A percentile compares a stretch with the other conserved stretches of the same genome.
Evolutionary conservation across 2,888 invertebrate genomes (phyloP).

Genomic region (Cheilosia vernalis): DNA sequence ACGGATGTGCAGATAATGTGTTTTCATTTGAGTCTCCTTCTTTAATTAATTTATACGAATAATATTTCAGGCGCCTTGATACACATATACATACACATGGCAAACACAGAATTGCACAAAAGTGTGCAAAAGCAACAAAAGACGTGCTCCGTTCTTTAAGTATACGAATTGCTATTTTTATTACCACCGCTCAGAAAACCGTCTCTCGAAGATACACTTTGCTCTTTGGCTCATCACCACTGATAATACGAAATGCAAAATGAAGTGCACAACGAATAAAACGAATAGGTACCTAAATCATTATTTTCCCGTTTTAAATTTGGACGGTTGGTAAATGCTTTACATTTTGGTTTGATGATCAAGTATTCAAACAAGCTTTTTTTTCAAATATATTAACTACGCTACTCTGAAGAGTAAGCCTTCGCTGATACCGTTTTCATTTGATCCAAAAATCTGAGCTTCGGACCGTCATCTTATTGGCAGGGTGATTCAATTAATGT

Average conservation of each 20-base stretch:
- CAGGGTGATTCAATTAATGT: too few species aligned
- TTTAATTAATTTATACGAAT: slow-evolving; percentile 47
- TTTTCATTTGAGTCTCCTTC: slow-evolving; percentile 33
- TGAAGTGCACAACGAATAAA: slow-evolving; percentile 49
- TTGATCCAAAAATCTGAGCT: too few species aligned
- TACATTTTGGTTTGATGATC: neutral
- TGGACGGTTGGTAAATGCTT: slow-evolving; percentile 2
- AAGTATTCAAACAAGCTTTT: too few species aligned
- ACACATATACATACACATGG: slow-evolving; percentile 14
- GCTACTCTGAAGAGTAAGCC: too few species aligned
- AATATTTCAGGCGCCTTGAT: slow-evolving; percentile 56
- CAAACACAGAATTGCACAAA: slow-evolving; percentile 39
- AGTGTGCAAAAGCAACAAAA: slow-evolving; percentile 40
- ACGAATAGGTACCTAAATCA: slow-evolving; percentile 20
- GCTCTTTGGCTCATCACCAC: slow-evolving; percentile 63
- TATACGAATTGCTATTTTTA: slow-evolving; percentile 51
- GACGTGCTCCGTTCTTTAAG: slow-evolving; percentile 46
- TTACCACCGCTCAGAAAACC: slow-evolving; percentile 47
- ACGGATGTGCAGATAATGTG: slow-evolving; percentile 44
- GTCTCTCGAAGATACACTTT: slow-evolving; percentile 69
- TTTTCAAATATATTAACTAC: too few species aligned
- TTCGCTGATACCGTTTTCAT: too few species aligned
- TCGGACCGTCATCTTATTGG: too few species aligned
- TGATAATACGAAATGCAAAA: slow-evolving; percentile 63
- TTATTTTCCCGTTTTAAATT: slow-evolving; percentile 10